phyloP scores from a whole-genome alignment of 2,113 vertebrate genomes.

The Lutjanus erythropterus region DNA sequence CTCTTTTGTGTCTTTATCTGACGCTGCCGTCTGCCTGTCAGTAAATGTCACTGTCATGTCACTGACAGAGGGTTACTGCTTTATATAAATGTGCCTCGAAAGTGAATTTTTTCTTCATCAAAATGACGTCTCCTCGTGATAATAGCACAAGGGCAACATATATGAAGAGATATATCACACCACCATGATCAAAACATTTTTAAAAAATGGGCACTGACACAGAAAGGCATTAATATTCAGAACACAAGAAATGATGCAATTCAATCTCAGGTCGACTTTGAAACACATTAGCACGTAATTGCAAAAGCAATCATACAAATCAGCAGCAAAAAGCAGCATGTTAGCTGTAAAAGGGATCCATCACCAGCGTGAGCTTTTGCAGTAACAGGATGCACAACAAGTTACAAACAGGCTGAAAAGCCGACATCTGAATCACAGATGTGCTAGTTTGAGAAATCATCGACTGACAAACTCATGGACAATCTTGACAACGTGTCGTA shows the following conservation, averaged over 20 bases:
- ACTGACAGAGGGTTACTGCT: neutral
- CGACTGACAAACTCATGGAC: neutral
- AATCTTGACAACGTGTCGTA: neutral
- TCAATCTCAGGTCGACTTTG: neutral
- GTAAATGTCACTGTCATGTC: slow-evolving; percentile 3
- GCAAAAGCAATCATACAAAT: neutral
- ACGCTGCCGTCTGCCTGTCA: neutral
- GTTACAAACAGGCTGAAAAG: neutral
- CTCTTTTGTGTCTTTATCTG: neutral
- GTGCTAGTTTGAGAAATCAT: neutral
- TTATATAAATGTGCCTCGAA: neutral
- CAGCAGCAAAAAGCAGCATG: neutral
- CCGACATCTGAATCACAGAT: neutral
- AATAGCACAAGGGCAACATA: neutral
- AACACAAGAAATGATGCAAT: neutral
- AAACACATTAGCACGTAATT: neutral
- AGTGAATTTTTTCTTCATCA: neutral
- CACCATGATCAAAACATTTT: neutral
- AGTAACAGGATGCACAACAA: neutral
- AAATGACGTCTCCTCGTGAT: neutral
- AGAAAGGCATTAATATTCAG: neutral
- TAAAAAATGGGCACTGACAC: neutral
- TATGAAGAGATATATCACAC: neutral
- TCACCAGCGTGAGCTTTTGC: neutral
- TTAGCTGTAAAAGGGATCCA: neutral